Percentiles rank a stretch among this genome's conserved stretches.
These are phyloP conservation scores for Eupeodes latifasciatus DNA, from an alignment of 2,888 invertebrate species.

Conservation along the genomic window DNA sequence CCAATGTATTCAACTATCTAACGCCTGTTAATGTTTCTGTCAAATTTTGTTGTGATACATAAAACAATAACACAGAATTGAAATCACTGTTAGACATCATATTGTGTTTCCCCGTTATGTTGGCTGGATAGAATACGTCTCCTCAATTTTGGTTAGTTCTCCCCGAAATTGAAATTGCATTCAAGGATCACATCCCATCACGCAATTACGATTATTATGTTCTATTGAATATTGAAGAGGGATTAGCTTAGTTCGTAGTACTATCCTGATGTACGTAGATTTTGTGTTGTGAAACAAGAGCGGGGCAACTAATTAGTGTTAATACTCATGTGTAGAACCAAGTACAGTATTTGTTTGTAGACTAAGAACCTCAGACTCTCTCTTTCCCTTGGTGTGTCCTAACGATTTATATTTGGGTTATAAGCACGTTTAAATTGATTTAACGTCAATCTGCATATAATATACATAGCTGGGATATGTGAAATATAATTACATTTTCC, in stretches of 20 bases:
- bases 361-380: not conserved
- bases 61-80: conserved; percentile 23
- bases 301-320: conserved; percentile 54
- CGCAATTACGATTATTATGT: conserved; percentile 56
- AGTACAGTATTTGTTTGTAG: conserved; percentile 48
- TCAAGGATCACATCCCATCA: conserved; percentile 66
- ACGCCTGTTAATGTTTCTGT: not conserved
- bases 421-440: conserved; percentile 42
- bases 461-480: not conserved
- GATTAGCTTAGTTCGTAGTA: conserved; percentile 38
- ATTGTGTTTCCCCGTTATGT: not conserved
- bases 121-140: conserved; percentile 9
- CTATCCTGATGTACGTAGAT: not conserved
- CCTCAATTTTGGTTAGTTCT: conserved; percentile 34
- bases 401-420: conserved; percentile 36
- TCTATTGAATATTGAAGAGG: conserved; percentile 62
- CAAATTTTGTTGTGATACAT: conserved; percentile 10
- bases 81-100: conserved; percentile 42
- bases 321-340: conserved; percentile 42
- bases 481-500: conserved; percentile 37
- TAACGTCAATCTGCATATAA: conserved; percentile 25
- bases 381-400: conserved; percentile 19
- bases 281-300: conserved; percentile 1
- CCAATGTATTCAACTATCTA: not conserved
- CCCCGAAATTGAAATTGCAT: conserved; percentile 44